Base-by-base conservation (phyloP, 2,797 vertebrate genomes). In the Natrix natrix region DNA sequence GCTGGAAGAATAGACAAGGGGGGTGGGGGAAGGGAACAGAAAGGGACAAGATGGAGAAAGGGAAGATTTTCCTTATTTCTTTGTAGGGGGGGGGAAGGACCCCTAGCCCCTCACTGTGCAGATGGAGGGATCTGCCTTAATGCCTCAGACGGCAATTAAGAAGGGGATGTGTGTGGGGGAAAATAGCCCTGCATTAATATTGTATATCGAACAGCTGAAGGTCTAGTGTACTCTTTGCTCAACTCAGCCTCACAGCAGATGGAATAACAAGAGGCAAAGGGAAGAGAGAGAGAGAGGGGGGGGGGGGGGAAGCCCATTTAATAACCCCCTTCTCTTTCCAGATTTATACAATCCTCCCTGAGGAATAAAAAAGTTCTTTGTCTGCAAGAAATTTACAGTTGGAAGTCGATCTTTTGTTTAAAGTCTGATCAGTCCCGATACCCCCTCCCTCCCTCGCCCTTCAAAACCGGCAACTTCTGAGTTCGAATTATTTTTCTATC, bases 121-220 rank as follows among this genome's bases (percentile, higher is more conserved):
- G 98, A 99, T 98, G 98, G 98, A 97, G 96, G 97, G 96, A 95
- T 96, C 89, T 97, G 97, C 96, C 97, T 97, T 98, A 97, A 97
- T 97, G 97, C 97, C 96, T 96, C 97, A 96, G 97, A 98, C 97
- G 97, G 97, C 98, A 98, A 98, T 97, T 97, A 98, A 97, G 96
- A 97, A 97, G 96, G 97, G 98, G 98, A 97, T 97, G 98, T 66
- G 57, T 59, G 17, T 59, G 16, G 0, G 3, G 96, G 95, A 97
- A 97, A 97, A 97, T 97, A 97, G 98, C 97, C 90, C 98, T 97
- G 98, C 98, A 99, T 99, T 98, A 99, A 99, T 99, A 99, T 99
- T 99, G 98, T 98, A 99, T 98, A 98, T 97, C 97, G 98, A 98
- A 98, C 99, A 99, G 99, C 99, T 99, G 99, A 99, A 97, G 98